These are phyloP conservation scores for Calephelis perditalis DNA, from an alignment of 2,888 invertebrate genomes.

Conservation along the genomic window DNA sequence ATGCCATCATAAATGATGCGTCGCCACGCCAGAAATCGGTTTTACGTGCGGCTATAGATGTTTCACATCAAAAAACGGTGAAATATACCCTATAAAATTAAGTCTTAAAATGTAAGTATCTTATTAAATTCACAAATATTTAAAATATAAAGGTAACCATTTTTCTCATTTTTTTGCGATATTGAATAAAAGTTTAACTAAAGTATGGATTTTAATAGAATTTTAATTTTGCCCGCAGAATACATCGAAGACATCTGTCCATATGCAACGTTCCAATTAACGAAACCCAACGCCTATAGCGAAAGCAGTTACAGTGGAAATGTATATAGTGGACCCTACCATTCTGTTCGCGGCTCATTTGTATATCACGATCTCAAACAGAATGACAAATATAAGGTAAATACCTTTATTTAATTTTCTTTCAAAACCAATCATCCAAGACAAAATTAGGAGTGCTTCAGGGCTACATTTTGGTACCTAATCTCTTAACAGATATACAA, in stretches of 20 bases:
- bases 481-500: too few relatives aligned
- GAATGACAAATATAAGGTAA: conserved; percentile 87
- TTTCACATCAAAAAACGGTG: too few relatives aligned
- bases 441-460: conserved; percentile 8
- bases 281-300: conserved; percentile 89
- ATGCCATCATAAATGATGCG: too few relatives aligned
- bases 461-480: conserved; percentile 1
- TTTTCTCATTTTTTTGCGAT: too few relatives aligned
- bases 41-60: too few relatives aligned
- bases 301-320: conserved; percentile 95
- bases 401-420: conserved; percentile 24
- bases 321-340: conserved; percentile 91
- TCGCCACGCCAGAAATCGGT: too few relatives aligned
- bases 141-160: too few relatives aligned
- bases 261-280: conserved; percentile 94
- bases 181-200: too few relatives aligned
- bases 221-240: conserved; percentile 68
- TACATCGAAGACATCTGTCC: conserved; percentile 96
- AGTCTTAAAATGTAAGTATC: too few relatives aligned
- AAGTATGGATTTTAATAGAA: too few relatives aligned
- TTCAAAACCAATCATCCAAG: neutral
- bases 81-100: too few relatives aligned
- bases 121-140: too few relatives aligned
- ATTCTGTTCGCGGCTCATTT: conserved; percentile 90
- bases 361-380: conserved; percentile 93